Conservation (phyloP, 2,113 vertebrate genomes). For the Theropithecus gelada region DNA sequence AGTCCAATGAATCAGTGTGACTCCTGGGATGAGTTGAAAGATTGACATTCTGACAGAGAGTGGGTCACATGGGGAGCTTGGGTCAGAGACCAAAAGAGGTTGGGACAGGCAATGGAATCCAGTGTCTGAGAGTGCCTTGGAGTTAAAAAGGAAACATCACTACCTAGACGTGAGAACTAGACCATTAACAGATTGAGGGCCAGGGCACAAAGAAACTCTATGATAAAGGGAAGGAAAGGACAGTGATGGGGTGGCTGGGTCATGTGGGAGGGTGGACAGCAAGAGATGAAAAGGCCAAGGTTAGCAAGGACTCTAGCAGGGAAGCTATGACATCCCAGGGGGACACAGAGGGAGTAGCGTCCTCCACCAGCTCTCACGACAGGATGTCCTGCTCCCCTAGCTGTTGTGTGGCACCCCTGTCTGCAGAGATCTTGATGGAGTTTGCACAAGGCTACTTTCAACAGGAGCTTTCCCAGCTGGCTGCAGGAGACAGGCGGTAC, state of each 20-base stretch:
- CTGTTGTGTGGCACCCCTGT: neutral
- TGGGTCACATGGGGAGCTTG: neutral
- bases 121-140: neutral
- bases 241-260: neutral
- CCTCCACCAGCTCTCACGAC: neutral
- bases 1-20: neutral
- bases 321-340: neutral
- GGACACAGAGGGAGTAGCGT: too few species aligned
- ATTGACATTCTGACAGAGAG: neutral
- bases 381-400: neutral
- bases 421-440: neutral
- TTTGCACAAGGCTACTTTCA: neutral
- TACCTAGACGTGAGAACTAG: neutral
- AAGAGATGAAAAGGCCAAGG: neutral
- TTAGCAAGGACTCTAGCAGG: neutral
- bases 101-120: neutral
- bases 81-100: neutral
- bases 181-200: neutral
- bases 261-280: neutral
- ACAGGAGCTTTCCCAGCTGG: too few species aligned
- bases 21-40: neutral
- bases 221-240: neutral
- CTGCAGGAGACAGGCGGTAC: neutral
- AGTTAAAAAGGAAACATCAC: neutral
- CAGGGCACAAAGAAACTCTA: neutral